These are phyloP conservation scores for Plusia festucae DNA, from an alignment of 2,888 invertebrate species.

Conservation along the genomic window DNA sequence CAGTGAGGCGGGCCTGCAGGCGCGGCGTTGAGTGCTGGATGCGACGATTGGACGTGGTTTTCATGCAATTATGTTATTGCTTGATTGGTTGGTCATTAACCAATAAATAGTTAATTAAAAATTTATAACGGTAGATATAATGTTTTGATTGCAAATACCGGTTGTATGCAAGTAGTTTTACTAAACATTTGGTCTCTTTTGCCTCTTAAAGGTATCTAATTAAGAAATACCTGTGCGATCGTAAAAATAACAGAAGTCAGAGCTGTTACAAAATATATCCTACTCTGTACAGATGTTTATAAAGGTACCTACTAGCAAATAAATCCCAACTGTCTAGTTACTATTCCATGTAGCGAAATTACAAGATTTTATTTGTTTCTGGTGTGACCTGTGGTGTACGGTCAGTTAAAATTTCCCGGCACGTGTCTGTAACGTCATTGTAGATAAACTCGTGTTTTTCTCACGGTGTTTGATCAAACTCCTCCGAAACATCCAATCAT, in stretches of 20 bases:
- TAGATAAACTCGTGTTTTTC: no score
- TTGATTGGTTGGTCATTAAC: constrained; percentile 51
- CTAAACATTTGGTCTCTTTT: no score
- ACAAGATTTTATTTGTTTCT: constrained; percentile 4
- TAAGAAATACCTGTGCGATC: no score
- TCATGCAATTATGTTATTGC: constrained; percentile 36
- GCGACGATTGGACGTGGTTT: constrained; percentile 41
- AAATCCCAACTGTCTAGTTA: background rate
- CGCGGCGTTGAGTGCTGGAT: background rate
- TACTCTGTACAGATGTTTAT: no score
- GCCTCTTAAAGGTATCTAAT: no score
- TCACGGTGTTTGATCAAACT: no score
- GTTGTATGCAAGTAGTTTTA: no score
- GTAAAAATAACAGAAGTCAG: no score
- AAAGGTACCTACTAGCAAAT: no score
- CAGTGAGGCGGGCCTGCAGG: constrained; percentile 32
- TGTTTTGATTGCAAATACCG: constrained; percentile 10
- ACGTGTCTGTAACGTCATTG: no score
- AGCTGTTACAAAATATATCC: no score
- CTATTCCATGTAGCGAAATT: constrained; percentile 18
- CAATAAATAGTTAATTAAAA: constrained; percentile 46
- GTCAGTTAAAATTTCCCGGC: background rate
- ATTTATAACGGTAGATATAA: constrained; percentile 9
- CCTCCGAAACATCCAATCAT: no score
- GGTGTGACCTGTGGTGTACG: background rate